Conservation (phyloP, 2,888 invertebrate genomes). For the Pomacea canaliculata region DNA sequence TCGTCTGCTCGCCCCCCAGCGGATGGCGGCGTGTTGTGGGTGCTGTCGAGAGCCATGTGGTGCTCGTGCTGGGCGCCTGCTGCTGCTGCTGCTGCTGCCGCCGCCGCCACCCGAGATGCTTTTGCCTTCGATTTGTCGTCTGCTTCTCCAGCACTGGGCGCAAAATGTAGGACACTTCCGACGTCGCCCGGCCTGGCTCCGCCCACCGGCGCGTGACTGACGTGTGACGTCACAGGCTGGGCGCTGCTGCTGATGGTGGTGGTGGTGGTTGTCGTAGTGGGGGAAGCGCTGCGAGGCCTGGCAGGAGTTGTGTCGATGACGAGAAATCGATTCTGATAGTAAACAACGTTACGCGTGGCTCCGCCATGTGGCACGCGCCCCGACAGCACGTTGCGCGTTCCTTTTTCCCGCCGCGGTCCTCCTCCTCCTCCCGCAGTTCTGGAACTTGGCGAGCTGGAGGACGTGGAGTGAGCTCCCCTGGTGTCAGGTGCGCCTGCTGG, state of each 20-base stretch:
- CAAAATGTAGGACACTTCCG: slow-evolving; percentile 2
- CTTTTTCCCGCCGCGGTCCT: slow-evolving; percentile 7
- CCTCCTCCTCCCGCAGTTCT: not conserved
- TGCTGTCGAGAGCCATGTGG: not conserved
- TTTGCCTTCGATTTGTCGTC: slow-evolving; percentile 17
- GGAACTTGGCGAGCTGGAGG: not conserved
- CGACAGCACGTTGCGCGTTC: not conserved
- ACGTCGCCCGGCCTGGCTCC: not conserved
- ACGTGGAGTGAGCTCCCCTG: slow-evolving; percentile 12
- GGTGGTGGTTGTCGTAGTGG: not conserved
- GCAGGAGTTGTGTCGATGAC: slow-evolving; percentile 36
- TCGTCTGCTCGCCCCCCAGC: slow-evolving; percentile 8
- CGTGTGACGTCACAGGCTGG: not conserved
- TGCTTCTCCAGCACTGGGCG: not conserved
- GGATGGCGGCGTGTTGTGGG: not conserved
- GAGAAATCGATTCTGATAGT: slow-evolving; percentile 51
- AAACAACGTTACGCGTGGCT: slow-evolving; percentile 36
- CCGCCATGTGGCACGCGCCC: slow-evolving; percentile 9
- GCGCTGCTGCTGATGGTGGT: slow-evolving; percentile 1
- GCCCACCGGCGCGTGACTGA: not conserved
- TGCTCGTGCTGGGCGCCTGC: slow-evolving; percentile 1
- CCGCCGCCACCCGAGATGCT: slow-evolving; percentile 5
- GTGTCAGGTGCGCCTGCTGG: not conserved
- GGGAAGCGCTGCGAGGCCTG: slow-evolving; percentile 4
- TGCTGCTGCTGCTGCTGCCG: slow-evolving; percentile 5